phyloP scores from a whole-genome alignment of 1,140 invertebrate species.

The Heliothis subflexa region DNA sequence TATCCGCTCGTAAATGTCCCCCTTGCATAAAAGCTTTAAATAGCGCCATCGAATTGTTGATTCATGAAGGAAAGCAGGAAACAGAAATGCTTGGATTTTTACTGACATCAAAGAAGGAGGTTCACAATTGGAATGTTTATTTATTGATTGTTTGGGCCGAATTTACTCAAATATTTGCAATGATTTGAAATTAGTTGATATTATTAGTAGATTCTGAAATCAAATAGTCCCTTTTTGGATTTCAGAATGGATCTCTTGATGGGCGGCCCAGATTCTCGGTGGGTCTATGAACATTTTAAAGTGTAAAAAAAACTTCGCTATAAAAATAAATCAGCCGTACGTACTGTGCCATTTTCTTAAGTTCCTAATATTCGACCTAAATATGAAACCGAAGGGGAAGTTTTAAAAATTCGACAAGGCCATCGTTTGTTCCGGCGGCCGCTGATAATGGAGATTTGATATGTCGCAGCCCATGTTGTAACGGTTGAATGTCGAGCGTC shows the following conservation, averaged over 20 bases:
- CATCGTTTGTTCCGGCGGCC: constrained; percentile 50
- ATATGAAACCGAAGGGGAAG: constrained; percentile 18
- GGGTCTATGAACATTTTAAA: too few relatives aligned
- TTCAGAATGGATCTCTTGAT: too few relatives aligned
- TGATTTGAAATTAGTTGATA: too few relatives aligned
- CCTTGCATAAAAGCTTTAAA: background rate
- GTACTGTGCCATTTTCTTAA: too few relatives aligned
- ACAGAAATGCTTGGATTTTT: background rate
- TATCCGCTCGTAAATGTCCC: constrained; percentile 29
- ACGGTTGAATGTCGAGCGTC: constrained; percentile 73
- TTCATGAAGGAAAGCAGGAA: background rate
- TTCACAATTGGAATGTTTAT: too few relatives aligned
- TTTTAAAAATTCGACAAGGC: constrained; percentile 40
- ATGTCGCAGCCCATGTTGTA: constrained; percentile 72
- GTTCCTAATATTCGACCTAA: background rate
- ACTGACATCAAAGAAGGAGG: too few relatives aligned
- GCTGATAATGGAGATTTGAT: constrained; percentile 80
- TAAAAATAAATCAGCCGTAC: background rate
- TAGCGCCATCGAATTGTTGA: background rate
- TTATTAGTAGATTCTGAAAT: too few relatives aligned
- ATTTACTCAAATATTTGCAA: too few relatives aligned
- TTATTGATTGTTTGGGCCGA: too few relatives aligned
- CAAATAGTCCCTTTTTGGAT: too few relatives aligned
- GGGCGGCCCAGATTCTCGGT: too few relatives aligned
- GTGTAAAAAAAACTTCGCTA: background rate